phyloP scores from a whole-genome alignment of 2,797 vertebrate species.

The Smutsia temminckii region DNA sequence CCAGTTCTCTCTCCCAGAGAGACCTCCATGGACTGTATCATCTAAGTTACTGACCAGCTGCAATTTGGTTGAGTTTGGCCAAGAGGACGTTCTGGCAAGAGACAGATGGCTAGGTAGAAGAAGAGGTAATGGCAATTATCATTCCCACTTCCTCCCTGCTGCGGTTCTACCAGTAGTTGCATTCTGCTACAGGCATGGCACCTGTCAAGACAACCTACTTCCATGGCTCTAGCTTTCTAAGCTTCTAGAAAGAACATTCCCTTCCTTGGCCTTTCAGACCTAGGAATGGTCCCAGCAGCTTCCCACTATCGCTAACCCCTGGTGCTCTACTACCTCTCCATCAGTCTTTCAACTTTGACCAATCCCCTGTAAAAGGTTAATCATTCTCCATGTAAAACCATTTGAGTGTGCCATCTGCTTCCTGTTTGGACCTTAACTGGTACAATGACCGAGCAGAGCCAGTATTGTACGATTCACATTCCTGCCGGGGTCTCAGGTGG shows the following conservation, averaged over 20 bases:
- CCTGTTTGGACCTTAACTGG: conserved; percentile 7
- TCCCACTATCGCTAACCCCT: background rate
- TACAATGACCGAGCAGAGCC: background rate
- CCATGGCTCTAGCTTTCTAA: background rate
- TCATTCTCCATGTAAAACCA: background rate
- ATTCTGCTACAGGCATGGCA: background rate
- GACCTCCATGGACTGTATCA: background rate
- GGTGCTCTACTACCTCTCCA: background rate
- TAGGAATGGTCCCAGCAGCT: background rate
- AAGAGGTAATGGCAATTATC: background rate
- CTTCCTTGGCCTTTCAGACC: background rate
- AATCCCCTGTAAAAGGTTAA: background rate
- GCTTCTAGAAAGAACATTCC: background rate
- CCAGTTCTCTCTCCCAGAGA: background rate
- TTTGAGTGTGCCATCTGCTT: conserved; percentile 27
- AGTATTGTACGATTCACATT: background rate
- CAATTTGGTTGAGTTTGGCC: background rate
- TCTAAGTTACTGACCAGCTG: background rate
- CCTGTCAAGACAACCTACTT: background rate
- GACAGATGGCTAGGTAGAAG: background rate
- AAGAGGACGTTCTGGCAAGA: background rate
- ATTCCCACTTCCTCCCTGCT: background rate
- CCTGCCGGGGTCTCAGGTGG: background rate
- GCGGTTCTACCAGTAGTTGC: background rate
- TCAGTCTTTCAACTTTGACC: background rate